These are phyloP conservation scores for Larimichthys crocea DNA, from an alignment of 2,113 vertebrate genomes.

Conservation along the genomic window DNA sequence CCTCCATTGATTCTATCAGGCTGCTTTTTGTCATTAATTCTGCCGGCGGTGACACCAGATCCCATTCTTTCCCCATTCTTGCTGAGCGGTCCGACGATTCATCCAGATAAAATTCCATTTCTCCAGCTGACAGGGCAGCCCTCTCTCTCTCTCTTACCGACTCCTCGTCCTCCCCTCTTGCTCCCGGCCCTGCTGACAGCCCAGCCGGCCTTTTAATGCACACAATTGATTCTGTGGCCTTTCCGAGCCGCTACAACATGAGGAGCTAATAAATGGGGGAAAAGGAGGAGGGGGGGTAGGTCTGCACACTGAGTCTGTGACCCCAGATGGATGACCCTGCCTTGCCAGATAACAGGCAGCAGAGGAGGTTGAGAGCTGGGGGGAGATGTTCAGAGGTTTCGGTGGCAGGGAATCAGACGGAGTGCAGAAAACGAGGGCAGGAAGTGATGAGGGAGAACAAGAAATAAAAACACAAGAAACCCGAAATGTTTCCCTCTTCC, in stretches of 20 bases:
- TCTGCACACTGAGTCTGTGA: conserved; percentile 48
- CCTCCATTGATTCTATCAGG: conserved; percentile 30
- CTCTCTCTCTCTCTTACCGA: not conserved
- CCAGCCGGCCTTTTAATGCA: conserved; percentile 58
- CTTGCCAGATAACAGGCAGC: conserved; percentile 42
- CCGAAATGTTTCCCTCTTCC: not conserved
- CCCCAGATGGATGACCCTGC: conserved; percentile 66
- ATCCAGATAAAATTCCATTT: conserved; percentile 71
- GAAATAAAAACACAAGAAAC: conserved; percentile 11
- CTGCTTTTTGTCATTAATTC: conserved; percentile 57
- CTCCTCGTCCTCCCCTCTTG: conserved; percentile 7
- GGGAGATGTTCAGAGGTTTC: not conserved
- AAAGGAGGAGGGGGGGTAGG: not conserved
- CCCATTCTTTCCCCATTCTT: conserved; percentile 41
- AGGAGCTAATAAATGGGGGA: conserved; percentile 72
- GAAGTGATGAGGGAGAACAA: conserved; percentile 8
- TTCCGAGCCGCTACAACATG: conserved; percentile 48
- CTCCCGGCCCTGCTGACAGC: conserved; percentile 56
- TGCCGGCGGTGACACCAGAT: conserved; percentile 16
- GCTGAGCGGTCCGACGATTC: conserved; percentile 37
- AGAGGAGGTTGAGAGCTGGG: conserved; percentile 12
- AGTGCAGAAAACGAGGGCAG: not conserved
- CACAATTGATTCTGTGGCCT: conserved; percentile 73
- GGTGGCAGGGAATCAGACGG: not conserved
- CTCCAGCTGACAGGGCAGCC: conserved; percentile 55